Evolutionary conservation across 2,797 vertebrate genomes (phyloP), one percentile per base, ranked within the genome.

Genomic region (Cirrhinus molitorella): DNA sequence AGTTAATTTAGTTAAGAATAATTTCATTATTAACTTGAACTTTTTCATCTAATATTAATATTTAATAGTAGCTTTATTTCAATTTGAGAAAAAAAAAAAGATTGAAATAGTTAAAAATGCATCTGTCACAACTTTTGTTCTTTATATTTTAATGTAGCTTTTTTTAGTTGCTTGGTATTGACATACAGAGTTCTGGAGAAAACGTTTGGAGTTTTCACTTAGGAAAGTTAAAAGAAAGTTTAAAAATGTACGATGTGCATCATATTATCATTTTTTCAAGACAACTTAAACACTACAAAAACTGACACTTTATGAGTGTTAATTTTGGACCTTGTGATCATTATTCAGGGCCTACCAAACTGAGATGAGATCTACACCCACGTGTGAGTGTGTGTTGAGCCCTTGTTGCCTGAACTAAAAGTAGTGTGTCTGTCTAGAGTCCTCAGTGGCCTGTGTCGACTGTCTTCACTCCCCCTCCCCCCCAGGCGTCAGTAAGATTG

Each of bases 401-500:
- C 43, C 43, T 67, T 17, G 53, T 81, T 77, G 85, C 51, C 51
- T 79, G 77, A 87, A 91, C 87, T 93, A 92, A 93, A 94, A 91
- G 92, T 92, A 91, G 85, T 93, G 88, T 92, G 92, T 94, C 90
- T 91, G 88, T 93, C 91, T 85, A 94, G 93, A 92, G 82, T 92
- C 93, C 83, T 95, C 94, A 90, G 92, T 93, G 94, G 93, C 93
- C 92, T 95, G 93, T 94, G 92, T 89, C 92, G 93, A 94, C 89
- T 95, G 94, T 94, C 93, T 92, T 82, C 92, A 93, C 93, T 95
- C 93, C 92, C 92, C 92, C 91, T 94, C 92, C 91, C 93, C 93
- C 68, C 31, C 95, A 98, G 98, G 98, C 0, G 96, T 99, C 91
- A 99, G 98, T 95, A 99, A 98, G 95, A 98, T 97, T 0, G 98